These are phyloP conservation scores for Hyposoter didymator DNA, from an alignment of 2,888 invertebrate genomes.

Conservation along the genomic window DNA sequence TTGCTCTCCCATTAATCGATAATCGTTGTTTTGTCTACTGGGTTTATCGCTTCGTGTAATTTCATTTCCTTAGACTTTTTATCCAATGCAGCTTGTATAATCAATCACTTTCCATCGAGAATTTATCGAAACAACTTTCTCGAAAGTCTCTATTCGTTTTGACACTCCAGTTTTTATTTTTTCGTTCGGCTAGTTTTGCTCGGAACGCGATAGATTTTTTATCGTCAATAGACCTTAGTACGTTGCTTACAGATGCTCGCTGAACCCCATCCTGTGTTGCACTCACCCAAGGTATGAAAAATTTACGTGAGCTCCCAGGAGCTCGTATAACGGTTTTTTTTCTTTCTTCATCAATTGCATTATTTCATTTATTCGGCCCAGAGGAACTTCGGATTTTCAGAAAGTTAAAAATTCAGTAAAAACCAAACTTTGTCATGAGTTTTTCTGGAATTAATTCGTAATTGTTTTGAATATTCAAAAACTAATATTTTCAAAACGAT, in stretches of 20 bases:
- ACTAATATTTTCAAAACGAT: too few species aligned
- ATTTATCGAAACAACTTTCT: neutral
- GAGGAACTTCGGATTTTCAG: neutral
- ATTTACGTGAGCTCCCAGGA: constrained; percentile 53
- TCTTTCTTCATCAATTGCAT: neutral
- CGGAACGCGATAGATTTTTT: constrained; percentile 68
- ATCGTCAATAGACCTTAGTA: constrained; percentile 79
- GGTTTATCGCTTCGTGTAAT: constrained; percentile 27
- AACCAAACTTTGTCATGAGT: too few species aligned
- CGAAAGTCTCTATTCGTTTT: constrained; percentile 12
- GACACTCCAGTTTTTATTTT: constrained; percentile 11
- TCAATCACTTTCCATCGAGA: too few species aligned
- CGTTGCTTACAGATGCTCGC: constrained; percentile 84
- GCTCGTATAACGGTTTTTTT: constrained; percentile 22
- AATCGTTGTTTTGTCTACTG: constrained; percentile 43
- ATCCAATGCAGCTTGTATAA: constrained; percentile 27
- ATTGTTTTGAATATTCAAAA: too few species aligned
- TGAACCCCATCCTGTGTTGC: constrained; percentile 84
- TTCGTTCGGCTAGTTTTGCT: neutral
- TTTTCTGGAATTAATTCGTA: too few species aligned
- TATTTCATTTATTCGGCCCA: constrained; percentile 17
- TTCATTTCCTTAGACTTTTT: constrained; percentile 26
- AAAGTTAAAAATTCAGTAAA: neutral
- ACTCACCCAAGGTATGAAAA: constrained; percentile 83
- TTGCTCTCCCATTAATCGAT: constrained; percentile 44